A percentile compares a stretch with the other conserved stretches of the same genome.
Conservation (phyloP, 1,140 invertebrate species). For the Uloborus diversus region DNA sequence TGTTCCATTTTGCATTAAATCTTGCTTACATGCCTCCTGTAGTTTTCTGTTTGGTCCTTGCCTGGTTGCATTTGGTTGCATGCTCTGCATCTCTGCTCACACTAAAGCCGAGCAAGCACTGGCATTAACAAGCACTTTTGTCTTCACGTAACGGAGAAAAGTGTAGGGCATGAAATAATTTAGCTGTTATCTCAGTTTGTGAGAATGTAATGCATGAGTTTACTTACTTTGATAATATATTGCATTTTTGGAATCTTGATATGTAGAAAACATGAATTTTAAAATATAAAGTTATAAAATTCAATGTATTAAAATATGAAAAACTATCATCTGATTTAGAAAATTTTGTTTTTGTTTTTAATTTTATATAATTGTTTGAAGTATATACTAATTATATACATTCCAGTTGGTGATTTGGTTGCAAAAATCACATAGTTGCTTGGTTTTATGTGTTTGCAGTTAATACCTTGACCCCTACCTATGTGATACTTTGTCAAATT, state of each 20-base stretch:
- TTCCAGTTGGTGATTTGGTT: constrained; percentile 52
- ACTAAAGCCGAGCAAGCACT: constrained; percentile 57
- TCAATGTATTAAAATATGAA: constrained; percentile 28
- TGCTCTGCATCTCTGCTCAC: constrained; percentile 40
- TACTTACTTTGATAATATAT: constrained; percentile 24
- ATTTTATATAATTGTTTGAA: constrained; percentile 1
- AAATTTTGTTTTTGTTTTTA: constrained; percentile 4
- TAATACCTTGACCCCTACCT: constrained; percentile 42
- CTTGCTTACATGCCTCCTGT: constrained; percentile 44
- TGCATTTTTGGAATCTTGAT: constrained; percentile 39
- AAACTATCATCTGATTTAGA: constrained; percentile 27
- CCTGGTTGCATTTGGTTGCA: constrained; percentile 45
- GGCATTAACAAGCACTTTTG: constrained; percentile 34
- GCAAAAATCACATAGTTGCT: constrained; percentile 52
- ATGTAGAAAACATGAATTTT: constrained; percentile 22
- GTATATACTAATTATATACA: not conserved
- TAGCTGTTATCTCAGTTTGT: constrained; percentile 48
- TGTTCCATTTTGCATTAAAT: constrained; percentile 48
- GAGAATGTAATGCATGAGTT: constrained; percentile 50
- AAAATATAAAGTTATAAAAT: constrained; percentile 18
- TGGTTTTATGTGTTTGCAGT: constrained; percentile 57
- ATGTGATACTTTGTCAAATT: constrained; percentile 47
- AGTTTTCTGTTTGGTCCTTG: constrained; percentile 32
- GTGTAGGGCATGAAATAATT: constrained; percentile 21
- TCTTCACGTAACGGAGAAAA: constrained; percentile 32